phyloP scores from a whole-genome alignment of 2,888 invertebrate genomes.

The Callyntrura guangdongensis region DNA sequence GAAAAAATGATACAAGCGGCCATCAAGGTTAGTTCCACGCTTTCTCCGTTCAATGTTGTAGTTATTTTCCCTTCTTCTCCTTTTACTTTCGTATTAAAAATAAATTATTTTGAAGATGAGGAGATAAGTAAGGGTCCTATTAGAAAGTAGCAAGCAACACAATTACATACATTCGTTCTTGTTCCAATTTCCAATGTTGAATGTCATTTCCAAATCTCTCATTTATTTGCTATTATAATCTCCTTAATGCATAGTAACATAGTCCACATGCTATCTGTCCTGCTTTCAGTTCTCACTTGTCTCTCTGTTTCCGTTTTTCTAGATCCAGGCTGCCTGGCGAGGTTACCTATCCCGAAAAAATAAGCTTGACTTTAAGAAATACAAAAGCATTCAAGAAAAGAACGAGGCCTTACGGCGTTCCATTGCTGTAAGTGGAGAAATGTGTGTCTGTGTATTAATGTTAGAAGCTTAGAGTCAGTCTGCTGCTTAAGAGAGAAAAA shows the following conservation, averaged over 20 bases:
- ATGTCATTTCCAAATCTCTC: neutral
- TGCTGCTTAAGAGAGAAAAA: neutral
- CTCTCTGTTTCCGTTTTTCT: neutral
- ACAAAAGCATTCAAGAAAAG: slow-evolving; percentile 79
- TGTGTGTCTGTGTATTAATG: neutral
- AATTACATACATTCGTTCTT: neutral
- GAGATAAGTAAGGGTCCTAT: neutral
- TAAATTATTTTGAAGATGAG: slow-evolving; percentile 12
- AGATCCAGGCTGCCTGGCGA: slow-evolving; percentile 82
- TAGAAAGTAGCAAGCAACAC: neutral
- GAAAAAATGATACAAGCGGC: neutral
- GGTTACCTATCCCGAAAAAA: slow-evolving; percentile 81
- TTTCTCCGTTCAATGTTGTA: neutral
- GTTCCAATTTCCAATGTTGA: too few relatives aligned
- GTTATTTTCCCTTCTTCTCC: neutral
- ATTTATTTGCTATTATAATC: neutral
- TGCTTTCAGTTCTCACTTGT: neutral
- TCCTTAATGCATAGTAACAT: neutral
- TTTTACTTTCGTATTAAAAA: slow-evolving; percentile 35
- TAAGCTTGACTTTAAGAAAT: slow-evolving; percentile 80
- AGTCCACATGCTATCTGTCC: neutral
- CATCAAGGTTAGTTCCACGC: slow-evolving; percentile 12
- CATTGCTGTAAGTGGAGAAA: slow-evolving; percentile 68
- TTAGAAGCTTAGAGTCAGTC: neutral
- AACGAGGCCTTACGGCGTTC: slow-evolving; percentile 75